Evolutionary conservation across 1,140 invertebrate genomes (phyloP), one percentile per base, ranked within the genome.

Genomic region (Coenobita brevimanus): DNA sequence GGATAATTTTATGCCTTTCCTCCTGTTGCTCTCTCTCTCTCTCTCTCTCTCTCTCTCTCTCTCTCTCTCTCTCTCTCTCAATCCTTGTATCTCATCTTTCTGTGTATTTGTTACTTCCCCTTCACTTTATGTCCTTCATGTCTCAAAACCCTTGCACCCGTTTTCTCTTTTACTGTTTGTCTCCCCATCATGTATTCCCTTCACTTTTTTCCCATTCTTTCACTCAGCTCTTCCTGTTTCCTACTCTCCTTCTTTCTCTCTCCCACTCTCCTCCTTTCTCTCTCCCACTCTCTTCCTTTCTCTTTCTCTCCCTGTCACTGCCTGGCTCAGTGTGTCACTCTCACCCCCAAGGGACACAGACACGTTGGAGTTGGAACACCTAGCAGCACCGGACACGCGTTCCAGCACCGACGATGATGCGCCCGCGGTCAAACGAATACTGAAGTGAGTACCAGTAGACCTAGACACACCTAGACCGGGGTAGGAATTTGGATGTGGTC

Each of bases 391-490:
- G 46, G 82, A 85, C 54, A 36, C n/a, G 21, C 71, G 67, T 27
- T 85, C 82, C 33, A 85, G 82, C 57, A 60, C 71, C 13, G 82
- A 85, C 15, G 82, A 85, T 76, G 82, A 85, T 54, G 57, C 54
- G 13, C 82, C 82, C 24, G 82, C 82, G 13, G 82, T 85, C 36
- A 85, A 85, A n/a, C 50, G 71, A 54, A 85, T 85, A n/a, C 57
- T 85, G 10, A 85, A 85, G 82, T 85, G 50, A 85, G 82, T 81
- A 71, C 17, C n/a, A 21, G 2, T 13, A 30, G 67, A 38, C 33
- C 33, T 21, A 71, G 67, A 38, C 33, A 38, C 4, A 71, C 36
- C 33, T 2, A 43, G 41, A 50, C 0, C n/a, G 27, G 41, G 50
- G 8, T 3, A 27, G 75, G 10, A 33, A 33, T 75, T 75, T 41